These are phyloP conservation scores for Dryas iulia DNA, from an alignment of 1,140 invertebrate species.

Conservation along the genomic window DNA sequence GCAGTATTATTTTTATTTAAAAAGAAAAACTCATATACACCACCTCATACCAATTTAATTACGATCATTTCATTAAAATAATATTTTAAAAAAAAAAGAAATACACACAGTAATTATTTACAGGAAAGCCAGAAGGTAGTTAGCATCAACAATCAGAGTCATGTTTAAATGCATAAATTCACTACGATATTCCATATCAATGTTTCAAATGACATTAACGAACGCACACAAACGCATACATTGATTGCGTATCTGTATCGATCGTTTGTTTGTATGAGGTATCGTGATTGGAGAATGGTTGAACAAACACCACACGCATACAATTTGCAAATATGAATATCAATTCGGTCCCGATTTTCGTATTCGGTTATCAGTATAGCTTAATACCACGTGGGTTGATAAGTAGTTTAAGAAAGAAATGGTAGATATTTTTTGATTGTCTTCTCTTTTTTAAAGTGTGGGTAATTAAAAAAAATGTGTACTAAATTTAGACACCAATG, in stretches of 20 bases:
- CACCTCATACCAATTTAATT: too few relatives aligned
- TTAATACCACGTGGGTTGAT: background rate
- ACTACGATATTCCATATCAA: constrained; percentile 25
- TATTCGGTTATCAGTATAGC: constrained; percentile 4
- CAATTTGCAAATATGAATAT: constrained; percentile 50
- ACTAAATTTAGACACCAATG: too few relatives aligned
- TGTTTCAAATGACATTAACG: constrained; percentile 34
- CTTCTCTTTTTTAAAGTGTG: too few relatives aligned
- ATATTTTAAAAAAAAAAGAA: background rate
- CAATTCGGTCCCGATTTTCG: constrained; percentile 34
- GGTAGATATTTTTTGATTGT: background rate
- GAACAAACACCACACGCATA: constrained; percentile 49
- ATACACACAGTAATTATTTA: background rate
- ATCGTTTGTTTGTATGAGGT: constrained; percentile 39
- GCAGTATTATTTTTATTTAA: too few relatives aligned
- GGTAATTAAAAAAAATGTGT: too few relatives aligned
- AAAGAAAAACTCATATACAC: too few relatives aligned
- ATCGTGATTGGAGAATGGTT: constrained; percentile 51
- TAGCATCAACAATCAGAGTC: constrained; percentile 9
- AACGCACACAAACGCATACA: constrained; percentile 23
- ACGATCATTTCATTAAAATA: background rate
- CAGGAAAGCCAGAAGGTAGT: constrained; percentile 5
- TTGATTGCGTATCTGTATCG: constrained; percentile 25
- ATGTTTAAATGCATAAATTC: constrained; percentile 20
- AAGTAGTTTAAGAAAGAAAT: background rate